These are phyloP conservation scores for Anthopleura sola DNA, from an alignment of 64 coral and sea anemone genomes.

Conservation along the genomic window DNA sequence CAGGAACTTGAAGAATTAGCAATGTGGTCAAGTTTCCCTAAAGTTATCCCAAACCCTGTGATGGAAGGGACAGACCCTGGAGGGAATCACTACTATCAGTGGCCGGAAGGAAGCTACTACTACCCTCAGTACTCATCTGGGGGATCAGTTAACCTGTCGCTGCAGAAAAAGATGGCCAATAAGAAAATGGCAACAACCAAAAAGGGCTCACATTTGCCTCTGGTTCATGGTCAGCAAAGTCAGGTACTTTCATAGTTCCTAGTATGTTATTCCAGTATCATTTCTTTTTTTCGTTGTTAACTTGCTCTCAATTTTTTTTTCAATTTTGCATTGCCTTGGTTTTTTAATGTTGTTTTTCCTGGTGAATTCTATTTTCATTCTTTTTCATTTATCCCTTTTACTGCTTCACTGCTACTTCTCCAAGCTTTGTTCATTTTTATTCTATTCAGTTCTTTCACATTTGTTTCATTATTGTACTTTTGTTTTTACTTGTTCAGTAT, in stretches of 20 bases:
- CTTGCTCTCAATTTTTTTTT: too few species aligned
- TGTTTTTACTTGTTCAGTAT: not conserved
- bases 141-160: conserved; percentile 36
- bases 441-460: not conserved
- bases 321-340: too few species aligned
- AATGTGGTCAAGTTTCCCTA: conserved; percentile 68
- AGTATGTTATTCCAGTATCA: not conserved
- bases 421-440: too few species aligned
- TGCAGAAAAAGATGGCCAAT: conserved; percentile 37
- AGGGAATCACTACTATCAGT: not conserved
- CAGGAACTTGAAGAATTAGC: conserved; percentile 92
- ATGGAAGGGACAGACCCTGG: not conserved
- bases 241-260: not conserved
- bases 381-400: not conserved
- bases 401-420: too few species aligned
- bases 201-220: conserved; percentile 6
- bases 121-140: conserved; percentile 4
- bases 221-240: conserved; percentile 23
- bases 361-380: too few species aligned
- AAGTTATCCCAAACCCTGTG: conserved; percentile 30
- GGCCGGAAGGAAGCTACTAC: not conserved
- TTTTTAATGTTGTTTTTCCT: too few species aligned
- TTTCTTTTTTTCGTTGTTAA: not conserved
- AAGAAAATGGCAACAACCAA: not conserved
- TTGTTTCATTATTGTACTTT: not conserved